phyloP scores from a whole-genome alignment of 2,113 vertebrate species.

The Indicator maculatus region DNA sequence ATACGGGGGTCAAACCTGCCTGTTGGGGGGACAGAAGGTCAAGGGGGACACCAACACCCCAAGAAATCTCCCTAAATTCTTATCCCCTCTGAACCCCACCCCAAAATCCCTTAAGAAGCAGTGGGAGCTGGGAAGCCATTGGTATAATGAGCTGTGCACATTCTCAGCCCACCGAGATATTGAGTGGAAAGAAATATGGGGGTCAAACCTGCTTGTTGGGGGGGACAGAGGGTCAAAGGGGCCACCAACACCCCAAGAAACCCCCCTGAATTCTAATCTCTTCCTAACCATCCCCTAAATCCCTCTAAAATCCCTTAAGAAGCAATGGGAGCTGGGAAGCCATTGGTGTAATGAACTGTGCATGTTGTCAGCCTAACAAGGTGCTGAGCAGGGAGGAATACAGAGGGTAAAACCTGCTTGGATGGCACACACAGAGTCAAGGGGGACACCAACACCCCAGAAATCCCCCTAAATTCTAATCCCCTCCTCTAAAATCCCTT shows the following conservation, averaged over 20 bases:
- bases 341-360: rapidly evolving
- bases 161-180: background rate
- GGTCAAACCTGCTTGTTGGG: too few species aligned
- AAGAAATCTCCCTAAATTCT: too few species aligned
- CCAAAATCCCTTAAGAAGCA: background rate
- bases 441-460: background rate
- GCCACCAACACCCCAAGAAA: too few species aligned
- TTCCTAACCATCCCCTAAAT: too few species aligned
- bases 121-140: rapidly evolving
- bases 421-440: background rate
- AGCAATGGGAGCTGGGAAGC: rapidly evolving
- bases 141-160: rapidly evolving
- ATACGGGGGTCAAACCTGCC: background rate
- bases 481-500: background rate
- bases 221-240: too few species aligned
- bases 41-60: background rate
- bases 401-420: background rate
- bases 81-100: background rate
- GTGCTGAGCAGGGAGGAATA: rapidly evolving
- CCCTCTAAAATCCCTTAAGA: background rate
- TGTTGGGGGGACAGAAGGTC: background rate
- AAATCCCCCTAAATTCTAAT: background rate
- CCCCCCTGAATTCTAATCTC: too few species aligned
- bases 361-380: background rate
- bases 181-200: too few species aligned